These are phyloP conservation scores for Halictus rubicundus DNA, from an alignment of 1,140 invertebrate genomes.

Conservation along the genomic window DNA sequence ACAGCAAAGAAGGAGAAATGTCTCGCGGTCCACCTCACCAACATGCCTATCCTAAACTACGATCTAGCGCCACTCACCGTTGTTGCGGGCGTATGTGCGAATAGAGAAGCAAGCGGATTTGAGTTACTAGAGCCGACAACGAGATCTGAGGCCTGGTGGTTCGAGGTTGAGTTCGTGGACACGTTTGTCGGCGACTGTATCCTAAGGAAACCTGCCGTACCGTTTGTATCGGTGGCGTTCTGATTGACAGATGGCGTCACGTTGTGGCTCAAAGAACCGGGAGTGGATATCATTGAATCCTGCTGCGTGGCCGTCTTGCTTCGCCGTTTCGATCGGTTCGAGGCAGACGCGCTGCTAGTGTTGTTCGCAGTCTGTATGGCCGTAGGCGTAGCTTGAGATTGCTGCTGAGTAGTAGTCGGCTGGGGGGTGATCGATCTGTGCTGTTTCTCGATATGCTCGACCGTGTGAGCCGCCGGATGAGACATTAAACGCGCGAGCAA, in stretches of 20 bases:
- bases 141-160: slow-evolving; percentile 56
- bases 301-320: slow-evolving; percentile 57
- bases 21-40: background rate
- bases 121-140: slow-evolving; percentile 44
- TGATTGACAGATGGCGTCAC: slow-evolving; percentile 44
- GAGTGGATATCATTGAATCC: slow-evolving; percentile 58
- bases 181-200: slow-evolving; percentile 76
- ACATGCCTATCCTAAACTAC: background rate
- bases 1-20: no score
- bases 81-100: slow-evolving; percentile 62
- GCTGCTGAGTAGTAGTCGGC: slow-evolving; percentile 60
- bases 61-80: slow-evolving; percentile 42
- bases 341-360: slow-evolving; percentile 21
- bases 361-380: slow-evolving; percentile 56
- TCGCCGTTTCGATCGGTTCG: slow-evolving; percentile 68
- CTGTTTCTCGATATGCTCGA: slow-evolving; percentile 94
- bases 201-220: slow-evolving; percentile 74
- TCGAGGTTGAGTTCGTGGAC: slow-evolving; percentile 51
- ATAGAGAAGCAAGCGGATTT: slow-evolving; percentile 70
- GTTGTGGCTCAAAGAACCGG: slow-evolving; percentile 57
- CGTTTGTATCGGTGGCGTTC: slow-evolving; percentile 67
- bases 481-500: slow-evolving; percentile 88
- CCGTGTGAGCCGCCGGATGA: slow-evolving; percentile 87
- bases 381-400: slow-evolving; percentile 58
- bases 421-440: slow-evolving; percentile 88